Evolutionary conservation across 37 sponge, comb jelly and placozoan species (phyloP).

Genomic region (Haliclona indistincta): DNA sequence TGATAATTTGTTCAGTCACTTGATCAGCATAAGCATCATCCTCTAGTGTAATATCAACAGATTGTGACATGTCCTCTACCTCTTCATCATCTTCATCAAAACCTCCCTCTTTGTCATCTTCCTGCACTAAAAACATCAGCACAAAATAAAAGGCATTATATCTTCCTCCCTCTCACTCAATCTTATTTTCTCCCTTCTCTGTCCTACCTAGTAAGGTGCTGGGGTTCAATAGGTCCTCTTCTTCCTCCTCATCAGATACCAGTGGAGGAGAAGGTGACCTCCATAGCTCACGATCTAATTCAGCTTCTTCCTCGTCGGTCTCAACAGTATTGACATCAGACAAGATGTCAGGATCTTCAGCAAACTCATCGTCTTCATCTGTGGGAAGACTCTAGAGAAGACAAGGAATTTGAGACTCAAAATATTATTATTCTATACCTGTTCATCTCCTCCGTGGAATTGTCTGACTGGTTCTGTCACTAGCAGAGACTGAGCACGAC

Average conservation of each 20-base stretch:
- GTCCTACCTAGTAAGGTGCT: no score
- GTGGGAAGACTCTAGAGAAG: no score
- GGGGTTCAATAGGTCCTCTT: no score
- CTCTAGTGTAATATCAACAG: not conserved
- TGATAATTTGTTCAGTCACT: not conserved
- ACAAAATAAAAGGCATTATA: not conserved
- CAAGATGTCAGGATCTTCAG: no score
- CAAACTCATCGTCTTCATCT: no score
- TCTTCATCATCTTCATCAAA: not conserved
- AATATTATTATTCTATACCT: no score
- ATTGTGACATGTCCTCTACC: not conserved
- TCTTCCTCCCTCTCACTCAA: no score
- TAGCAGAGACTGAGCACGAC: not conserved
- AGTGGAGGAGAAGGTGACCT: not conserved
- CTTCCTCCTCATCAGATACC: not conserved
- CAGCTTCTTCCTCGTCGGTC: not conserved
- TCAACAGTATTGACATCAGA: no score
- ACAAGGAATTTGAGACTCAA: no score
- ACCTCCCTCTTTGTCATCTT: not conserved
- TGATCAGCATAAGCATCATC: not conserved
- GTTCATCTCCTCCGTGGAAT: no score
- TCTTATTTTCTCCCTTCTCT: no score
- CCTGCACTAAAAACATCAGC: not conserved
- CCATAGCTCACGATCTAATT: not conserved
- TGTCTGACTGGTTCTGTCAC: not conserved